Conservation (phyloP, 2,888 invertebrate species). For the Xestobium rufovillosum region DNA sequence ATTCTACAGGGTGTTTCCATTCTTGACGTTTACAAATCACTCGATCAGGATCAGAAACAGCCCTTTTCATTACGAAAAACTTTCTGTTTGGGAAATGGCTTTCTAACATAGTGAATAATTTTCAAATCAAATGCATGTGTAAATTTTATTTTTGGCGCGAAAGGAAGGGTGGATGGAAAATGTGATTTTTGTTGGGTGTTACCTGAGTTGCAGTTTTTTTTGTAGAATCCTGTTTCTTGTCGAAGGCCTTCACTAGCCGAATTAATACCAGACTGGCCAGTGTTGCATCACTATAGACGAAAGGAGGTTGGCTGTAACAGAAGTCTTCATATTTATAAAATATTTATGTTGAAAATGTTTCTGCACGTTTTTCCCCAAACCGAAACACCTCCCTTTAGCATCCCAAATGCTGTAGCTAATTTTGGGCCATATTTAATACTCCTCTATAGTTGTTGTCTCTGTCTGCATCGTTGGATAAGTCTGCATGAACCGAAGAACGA, state of each 20-base stretch:
- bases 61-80: too few relatives aligned
- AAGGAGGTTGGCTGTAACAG: conserved; percentile 69
- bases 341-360: conserved; percentile 13
- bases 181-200: too few relatives aligned
- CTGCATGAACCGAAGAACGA: conserved; percentile 22
- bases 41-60: too few relatives aligned
- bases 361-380: conserved; percentile 20
- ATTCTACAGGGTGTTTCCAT: too few relatives aligned
- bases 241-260: conserved; percentile 88
- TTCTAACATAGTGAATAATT: too few relatives aligned
- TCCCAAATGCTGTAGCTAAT: conserved; percentile 10
- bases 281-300: conserved; percentile 73
- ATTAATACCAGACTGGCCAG: conserved; percentile 95
- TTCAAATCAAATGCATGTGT: too few relatives aligned
- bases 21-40: too few relatives aligned
- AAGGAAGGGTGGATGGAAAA: too few relatives aligned
- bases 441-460: conserved; percentile 35
- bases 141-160: too few relatives aligned
- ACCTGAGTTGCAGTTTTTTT: conserved; percentile 43
- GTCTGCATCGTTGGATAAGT: conserved; percentile 33
- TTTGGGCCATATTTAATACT: conserved; percentile 14
- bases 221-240: conserved; percentile 47
- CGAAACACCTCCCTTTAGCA: conserved; percentile 5
- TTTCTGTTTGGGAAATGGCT: too few relatives aligned
- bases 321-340: conserved; percentile 29